phyloP scores from a whole-genome alignment of 2,797 vertebrate genomes.

The Cyprinella venusta region DNA sequence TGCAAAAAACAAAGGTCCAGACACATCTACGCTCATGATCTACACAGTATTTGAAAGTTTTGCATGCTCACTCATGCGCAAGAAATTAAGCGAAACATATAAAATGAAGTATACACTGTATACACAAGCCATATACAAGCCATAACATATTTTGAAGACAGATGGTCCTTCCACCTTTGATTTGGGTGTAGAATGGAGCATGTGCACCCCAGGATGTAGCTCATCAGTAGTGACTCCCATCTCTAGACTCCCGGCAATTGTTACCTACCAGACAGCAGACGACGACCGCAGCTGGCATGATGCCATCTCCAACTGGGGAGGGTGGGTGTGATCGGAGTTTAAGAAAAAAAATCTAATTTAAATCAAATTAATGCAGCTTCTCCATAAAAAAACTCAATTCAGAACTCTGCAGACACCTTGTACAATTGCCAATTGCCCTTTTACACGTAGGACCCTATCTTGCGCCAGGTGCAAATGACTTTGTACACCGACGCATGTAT shows the following conservation, averaged over 20 bases:
- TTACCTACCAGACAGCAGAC: slow-evolving; percentile 62
- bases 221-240: slow-evolving; percentile 33
- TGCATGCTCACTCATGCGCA: not conserved
- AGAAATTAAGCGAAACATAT: not conserved
- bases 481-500: no score
- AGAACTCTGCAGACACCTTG: not conserved
- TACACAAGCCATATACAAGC: no score
- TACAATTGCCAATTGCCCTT: not conserved
- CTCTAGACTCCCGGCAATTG: slow-evolving; percentile 45
- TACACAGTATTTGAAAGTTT: not conserved
- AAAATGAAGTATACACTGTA: not conserved
- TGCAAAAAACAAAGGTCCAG: not conserved
- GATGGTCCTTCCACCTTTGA: slow-evolving; percentile 51
- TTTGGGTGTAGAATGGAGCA: slow-evolving; percentile 41
- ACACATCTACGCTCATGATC: not conserved
- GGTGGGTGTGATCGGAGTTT: not conserved
- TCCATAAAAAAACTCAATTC: not conserved
- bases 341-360: not conserved
- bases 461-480: no score
- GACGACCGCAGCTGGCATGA: slow-evolving; percentile 46
- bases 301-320: slow-evolving; percentile 45
- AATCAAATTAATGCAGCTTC: not conserved
- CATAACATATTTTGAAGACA: slow-evolving; percentile 44
- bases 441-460: not conserved
- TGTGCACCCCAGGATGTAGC: slow-evolving; percentile 8